A percentile compares a stretch with the other conserved stretches of the same genome.
Conservation (phyloP, 2,888 invertebrate genomes). For the Sialis lutaria region DNA sequence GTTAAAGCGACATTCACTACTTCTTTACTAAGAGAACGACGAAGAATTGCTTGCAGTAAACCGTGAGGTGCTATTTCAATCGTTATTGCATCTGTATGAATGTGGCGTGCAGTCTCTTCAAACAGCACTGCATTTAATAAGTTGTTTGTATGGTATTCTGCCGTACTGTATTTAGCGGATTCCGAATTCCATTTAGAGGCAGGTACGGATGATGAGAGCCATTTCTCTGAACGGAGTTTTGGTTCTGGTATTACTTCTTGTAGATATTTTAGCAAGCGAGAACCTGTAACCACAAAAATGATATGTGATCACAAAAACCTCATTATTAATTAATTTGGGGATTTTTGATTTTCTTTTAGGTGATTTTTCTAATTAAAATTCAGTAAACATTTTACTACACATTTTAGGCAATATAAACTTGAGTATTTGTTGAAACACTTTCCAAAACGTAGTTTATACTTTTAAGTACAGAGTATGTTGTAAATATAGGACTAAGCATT, state of each 20-base stretch:
- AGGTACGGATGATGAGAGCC: constrained; percentile 77
- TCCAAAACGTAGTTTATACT: too few species aligned
- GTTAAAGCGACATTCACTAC: constrained; percentile 61
- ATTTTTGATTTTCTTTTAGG: too few species aligned
- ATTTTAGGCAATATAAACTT: too few species aligned
- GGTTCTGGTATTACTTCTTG: constrained; percentile 45
- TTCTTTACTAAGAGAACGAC: constrained; percentile 52
- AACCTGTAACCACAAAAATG: constrained; percentile 27
- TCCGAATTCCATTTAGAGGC: constrained; percentile 49
- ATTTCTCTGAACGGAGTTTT: constrained; percentile 49
- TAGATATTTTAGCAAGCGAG: constrained; percentile 44
- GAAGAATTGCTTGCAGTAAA: constrained; percentile 71
- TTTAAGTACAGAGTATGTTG: too few species aligned
- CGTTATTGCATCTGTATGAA: constrained; percentile 65
- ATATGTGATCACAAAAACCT: too few species aligned
- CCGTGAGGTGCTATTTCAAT: constrained; percentile 87
- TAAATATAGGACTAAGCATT: too few species aligned
- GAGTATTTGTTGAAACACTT: too few species aligned
- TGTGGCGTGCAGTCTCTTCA: constrained; percentile 63
- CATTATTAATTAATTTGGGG: too few species aligned
- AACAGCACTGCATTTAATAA: constrained; percentile 49
- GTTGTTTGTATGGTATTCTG: constrained; percentile 82
- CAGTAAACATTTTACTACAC: too few species aligned
- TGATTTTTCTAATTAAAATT: too few species aligned
- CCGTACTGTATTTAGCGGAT: constrained; percentile 48